phyloP scores from a whole-genome alignment of 2,888 invertebrate genomes.

The Zygaena filipendulae region DNA sequence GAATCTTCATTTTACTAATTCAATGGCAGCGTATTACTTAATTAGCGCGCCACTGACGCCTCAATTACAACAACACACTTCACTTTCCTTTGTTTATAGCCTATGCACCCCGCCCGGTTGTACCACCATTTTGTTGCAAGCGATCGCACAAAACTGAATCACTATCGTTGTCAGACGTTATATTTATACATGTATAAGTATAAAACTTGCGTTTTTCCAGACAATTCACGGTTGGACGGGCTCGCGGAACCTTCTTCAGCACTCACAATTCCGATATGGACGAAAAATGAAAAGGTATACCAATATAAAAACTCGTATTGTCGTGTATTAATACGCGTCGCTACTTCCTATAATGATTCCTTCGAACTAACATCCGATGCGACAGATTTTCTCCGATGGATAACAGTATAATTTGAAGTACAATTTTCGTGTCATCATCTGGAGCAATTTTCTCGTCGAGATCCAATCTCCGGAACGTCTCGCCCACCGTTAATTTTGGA shows the following conservation, averaged over 20 bases:
- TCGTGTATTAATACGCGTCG: conserved; percentile 37
- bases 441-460: conserved; percentile 30
- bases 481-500: conserved; percentile 17
- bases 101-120: conserved; percentile 32
- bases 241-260: conserved; percentile 31
- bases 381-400: conserved; percentile 31
- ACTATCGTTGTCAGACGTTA: conserved; percentile 44
- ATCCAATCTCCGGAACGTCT: conserved; percentile 20
- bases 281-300: conserved; percentile 33
- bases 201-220: conserved; percentile 61
- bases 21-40: conserved; percentile 16
- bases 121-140: conserved; percentile 59
- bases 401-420: conserved; percentile 35
- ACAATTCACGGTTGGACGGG: conserved; percentile 47
- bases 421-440: conserved; percentile 32
- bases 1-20: conserved; percentile 26
- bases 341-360: conserved; percentile 45
- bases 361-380: conserved; percentile 17
- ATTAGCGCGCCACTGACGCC: conserved; percentile 27
- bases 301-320: conserved; percentile 34
- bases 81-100: conserved; percentile 38
- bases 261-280: conserved; percentile 45
- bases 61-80: conserved; percentile 29
- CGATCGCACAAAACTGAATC: conserved; percentile 64
- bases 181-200: conserved; percentile 62